Evolutionary conservation across 2,888 invertebrate species (phyloP), one percentile per base, ranked within the genome.

Genomic region (Nemoura dubitans): DNA sequence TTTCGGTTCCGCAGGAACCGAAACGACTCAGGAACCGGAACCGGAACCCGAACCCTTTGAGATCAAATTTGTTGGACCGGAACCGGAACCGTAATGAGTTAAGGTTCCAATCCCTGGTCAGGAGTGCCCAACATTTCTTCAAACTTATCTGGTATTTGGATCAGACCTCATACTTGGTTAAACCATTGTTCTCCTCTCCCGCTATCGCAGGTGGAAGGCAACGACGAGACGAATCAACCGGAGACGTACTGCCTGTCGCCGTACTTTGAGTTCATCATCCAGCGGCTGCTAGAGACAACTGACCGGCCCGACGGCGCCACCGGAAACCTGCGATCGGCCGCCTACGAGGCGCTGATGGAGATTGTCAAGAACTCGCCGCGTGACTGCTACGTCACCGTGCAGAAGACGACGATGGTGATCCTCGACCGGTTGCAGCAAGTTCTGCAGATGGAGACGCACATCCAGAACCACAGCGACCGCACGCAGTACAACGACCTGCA

Each of bases 271-370:
- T 96, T 95, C 89, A 99, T 99, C 90, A 95, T 99, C 77, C 95
- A 97, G 88, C 95, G 97, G 89, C 93, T 99, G 42, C 92, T 99
- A 87, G 97, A 98, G 91, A 98, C 98, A 0, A 99, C 99, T 0
- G 99, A 99, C 91, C 94, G 99, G 85, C 94, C 95, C 77, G 99
- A 99, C 92, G 98, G 98, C 0, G 95, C 96, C 0, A 84, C 84
- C 28, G 84, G 42, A 85, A 99, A 99, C 91, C 93, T 99, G 86
- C 94, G 99, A 89, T 97, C 98, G 30, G 98, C 99, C 43, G 99
- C 99, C 0, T 99, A 99, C 91, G 99, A 99, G 92, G 99, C 99
- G 0, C 93, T 99, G 0, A 99, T 99, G 99, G 99, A 99, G 93
- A 96, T 99, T 96, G 97, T 99, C 80, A 99, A 99, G 92, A 99